Percentiles rank a stretch among this genome's conserved stretches.
Evolutionary conservation across 1,140 invertebrate species (phyloP).

Genomic region (Parasteatoda tepidariorum): DNA sequence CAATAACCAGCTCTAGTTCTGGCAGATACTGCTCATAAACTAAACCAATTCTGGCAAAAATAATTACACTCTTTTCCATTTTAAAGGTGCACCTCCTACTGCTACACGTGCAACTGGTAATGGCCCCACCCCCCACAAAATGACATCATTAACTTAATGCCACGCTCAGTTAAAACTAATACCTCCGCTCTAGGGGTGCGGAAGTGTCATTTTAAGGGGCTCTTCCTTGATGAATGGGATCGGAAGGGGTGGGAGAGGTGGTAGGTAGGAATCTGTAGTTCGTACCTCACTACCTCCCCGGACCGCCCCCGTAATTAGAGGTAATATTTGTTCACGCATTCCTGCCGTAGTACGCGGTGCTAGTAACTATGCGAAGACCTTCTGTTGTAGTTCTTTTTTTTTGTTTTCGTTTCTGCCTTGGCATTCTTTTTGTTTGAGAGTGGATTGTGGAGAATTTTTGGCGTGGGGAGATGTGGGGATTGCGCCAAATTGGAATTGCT

Average conservation of each 20-base stretch:
- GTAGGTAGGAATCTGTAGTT: neutral
- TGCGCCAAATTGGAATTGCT: neutral
- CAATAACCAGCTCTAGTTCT: neutral
- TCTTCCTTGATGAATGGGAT: slow-evolving; percentile 40
- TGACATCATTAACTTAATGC: slow-evolving; percentile 49
- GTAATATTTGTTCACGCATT: slow-evolving; percentile 53
- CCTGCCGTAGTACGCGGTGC: neutral
- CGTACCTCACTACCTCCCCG: neutral
- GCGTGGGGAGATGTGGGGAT: neutral
- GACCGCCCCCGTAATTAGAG: slow-evolving; percentile 39
- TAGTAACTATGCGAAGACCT: neutral
- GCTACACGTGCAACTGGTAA: neutral
- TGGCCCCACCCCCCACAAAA: slow-evolving; percentile 1
- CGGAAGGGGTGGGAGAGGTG: neutral
- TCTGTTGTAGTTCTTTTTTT: neutral
- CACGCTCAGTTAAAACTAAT: slow-evolving; percentile 42
- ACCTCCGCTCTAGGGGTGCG: slow-evolving; percentile 32
- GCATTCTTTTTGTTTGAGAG: neutral
- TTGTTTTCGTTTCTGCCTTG: neutral
- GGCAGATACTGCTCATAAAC: slow-evolving; percentile 17
- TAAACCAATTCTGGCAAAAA: slow-evolving; percentile 29
- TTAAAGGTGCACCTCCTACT: no score
- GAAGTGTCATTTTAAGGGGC: slow-evolving; percentile 34
- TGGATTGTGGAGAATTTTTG: neutral
- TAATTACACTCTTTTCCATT: slow-evolving; percentile 13